Conservation (phyloP, 2,113 vertebrate genomes). For the Monarcha castaneiventris region DNA sequence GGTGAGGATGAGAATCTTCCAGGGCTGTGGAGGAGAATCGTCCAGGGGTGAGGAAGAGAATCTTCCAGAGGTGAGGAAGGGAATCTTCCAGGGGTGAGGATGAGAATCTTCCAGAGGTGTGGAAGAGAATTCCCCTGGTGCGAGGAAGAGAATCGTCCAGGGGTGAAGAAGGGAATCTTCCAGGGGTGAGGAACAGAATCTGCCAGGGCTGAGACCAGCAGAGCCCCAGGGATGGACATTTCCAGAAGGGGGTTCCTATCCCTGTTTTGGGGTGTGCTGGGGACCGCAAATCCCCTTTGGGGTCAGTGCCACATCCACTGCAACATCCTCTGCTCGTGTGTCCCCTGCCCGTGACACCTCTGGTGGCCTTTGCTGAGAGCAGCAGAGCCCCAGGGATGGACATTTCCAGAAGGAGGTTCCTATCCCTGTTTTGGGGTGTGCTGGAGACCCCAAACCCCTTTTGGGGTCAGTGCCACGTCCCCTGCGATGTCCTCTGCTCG, state of each 20-base stretch:
- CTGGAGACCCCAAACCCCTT: not conserved
- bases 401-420: accelerated
- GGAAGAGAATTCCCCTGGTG: no score
- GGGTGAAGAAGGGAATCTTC: no score
- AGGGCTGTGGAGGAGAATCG: accelerated
- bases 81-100: no score
- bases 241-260: not conserved
- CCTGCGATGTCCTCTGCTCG: no score
- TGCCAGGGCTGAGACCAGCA: not conserved
- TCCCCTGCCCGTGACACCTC: accelerated
- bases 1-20: no score
- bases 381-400: not conserved
- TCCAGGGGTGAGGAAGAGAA: not conserved
- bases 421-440: not conserved
- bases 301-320: accelerated
- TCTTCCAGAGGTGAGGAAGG: no score
- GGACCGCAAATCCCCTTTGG: not conserved
- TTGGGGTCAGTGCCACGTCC: no score
- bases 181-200: accelerated
- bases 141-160: no score
- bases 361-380: not conserved
- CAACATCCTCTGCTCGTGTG: no score
- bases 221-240: not conserved
- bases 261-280: accelerated
- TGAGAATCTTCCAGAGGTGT: no score